Base-by-base conservation (phyloP, 2,888 invertebrate species). In the Graphium colonna region DNA sequence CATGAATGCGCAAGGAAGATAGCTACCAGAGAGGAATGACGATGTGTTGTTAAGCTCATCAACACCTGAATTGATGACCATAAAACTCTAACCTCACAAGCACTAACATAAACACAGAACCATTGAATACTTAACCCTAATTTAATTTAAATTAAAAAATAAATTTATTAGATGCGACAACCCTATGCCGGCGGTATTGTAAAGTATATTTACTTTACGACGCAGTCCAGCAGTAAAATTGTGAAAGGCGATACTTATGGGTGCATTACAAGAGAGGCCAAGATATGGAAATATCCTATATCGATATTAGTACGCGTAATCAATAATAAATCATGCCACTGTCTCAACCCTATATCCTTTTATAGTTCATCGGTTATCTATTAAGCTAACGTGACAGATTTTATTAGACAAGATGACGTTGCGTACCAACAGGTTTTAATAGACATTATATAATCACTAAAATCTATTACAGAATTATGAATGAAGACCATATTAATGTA, bases 211-310 rank as follows among this genome's bases (percentile, higher is more conserved):
- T 1, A 12, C 17, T 39, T 40, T 31, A 40, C 17, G 39, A 10
- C 45, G 7, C 8, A n/a, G 38, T 8, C 18, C 28, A 2, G 54
- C 45, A 45, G 21, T 54, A 49, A 54, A 54, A 45, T 40, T 44
- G 44, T 49, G 54, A 50, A 49, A 54, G 44, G 12, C 12, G 44
- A 54, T 47, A 40, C 40, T 54, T 10, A 26, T 16, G 10, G 33
- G 28, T 8, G 10, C 18, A 16, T 28, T 39, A 52, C 43, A 41
- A 36, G 36, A 15, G 33, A 36, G 17, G n/a, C 36, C 3, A 3
- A 12, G 44, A 54, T 40, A 50, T 50, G 39, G 44, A 21, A 44
- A 49, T 54, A 40, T 15, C n/a, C 42, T 45, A 45, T 50, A 21
- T 33, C 44, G 40, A 45, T 54, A 54, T 45, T 40, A 45, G 10